Conservation (phyloP, 2,888 invertebrate genomes). For the Scelioninae gen. 2 region DNA sequence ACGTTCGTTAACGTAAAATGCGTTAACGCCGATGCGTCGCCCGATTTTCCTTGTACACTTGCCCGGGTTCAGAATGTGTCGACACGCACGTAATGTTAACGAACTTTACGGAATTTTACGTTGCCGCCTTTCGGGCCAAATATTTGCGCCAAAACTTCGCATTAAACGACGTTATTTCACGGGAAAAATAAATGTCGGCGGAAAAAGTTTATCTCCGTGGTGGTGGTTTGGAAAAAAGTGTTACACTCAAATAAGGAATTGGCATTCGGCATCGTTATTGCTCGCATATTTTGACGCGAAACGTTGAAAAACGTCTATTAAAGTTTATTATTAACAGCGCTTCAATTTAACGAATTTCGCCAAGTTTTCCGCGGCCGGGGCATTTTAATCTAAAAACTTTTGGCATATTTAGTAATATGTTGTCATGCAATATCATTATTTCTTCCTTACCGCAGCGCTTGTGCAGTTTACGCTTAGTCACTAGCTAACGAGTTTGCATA, state of each 20-base stretch:
- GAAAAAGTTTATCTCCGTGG: too few species aligned
- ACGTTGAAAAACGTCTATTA: too few species aligned
- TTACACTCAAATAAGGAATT: too few species aligned
- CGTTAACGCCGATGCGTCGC: constrained; percentile 7
- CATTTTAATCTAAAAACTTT: constrained; percentile 55
- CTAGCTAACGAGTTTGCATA: constrained; percentile 59
- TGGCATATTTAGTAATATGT: constrained; percentile 55
- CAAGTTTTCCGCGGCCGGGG: constrained; percentile 30
- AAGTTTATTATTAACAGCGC: constrained; percentile 39
- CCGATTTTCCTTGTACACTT: constrained; percentile 15
- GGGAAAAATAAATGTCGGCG: too few species aligned
- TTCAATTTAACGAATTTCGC: constrained; percentile 29
- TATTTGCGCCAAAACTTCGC: constrained; percentile 20
- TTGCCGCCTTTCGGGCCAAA: constrained; percentile 13
- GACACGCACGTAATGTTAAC: constrained; percentile 14
- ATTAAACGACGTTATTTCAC: constrained; percentile 17
- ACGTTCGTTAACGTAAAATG: constrained; percentile 29
- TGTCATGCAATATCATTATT: constrained; percentile 55
- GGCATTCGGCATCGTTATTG: too few species aligned
- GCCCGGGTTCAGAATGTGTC: not conserved
- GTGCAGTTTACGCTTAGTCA: constrained; percentile 55
- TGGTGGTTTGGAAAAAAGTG: too few species aligned
- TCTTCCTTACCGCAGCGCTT: constrained; percentile 47
- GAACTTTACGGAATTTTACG: constrained; percentile 14
- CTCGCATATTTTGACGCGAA: too few species aligned